These are phyloP conservation scores for Tenrec ecaudatus DNA, from an alignment of 2,113 vertebrate species.

Conservation along the genomic window DNA sequence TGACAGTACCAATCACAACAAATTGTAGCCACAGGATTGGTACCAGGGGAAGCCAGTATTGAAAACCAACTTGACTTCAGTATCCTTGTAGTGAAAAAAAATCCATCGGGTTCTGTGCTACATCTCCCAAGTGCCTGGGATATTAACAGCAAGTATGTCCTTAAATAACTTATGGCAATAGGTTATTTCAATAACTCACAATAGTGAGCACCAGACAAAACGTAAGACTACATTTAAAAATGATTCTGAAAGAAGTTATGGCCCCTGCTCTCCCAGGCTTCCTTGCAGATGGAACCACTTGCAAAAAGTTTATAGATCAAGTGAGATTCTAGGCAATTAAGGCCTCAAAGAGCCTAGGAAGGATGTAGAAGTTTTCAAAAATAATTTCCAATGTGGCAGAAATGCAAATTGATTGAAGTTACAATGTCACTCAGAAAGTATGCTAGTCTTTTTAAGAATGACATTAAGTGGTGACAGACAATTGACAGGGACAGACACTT, in stretches of 20 bases:
- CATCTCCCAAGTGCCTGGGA: not conserved
- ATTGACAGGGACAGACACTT: slow-evolving; percentile 74
- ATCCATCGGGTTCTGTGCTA: not conserved
- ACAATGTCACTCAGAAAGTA: slow-evolving; percentile 78
- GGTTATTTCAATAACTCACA: not conserved
- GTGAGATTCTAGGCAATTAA: slow-evolving; percentile 77
- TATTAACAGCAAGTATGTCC: not conserved
- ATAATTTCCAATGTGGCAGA: slow-evolving; percentile 71
- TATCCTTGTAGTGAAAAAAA: not conserved
- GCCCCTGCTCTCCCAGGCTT: not conserved
- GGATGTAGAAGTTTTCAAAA: slow-evolving; percentile 73
- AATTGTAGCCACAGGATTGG: not conserved
- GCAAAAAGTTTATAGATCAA: slow-evolving; percentile 62
- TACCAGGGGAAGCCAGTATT: not conserved
- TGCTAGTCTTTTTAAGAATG: slow-evolving; percentile 72
- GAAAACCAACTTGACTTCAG: not conserved
- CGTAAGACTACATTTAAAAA: slow-evolving; percentile 1
- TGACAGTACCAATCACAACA: not conserved
- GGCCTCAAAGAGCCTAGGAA: slow-evolving; percentile 64
- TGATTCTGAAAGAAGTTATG: not conserved
- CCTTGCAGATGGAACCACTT: slow-evolving; percentile 11
- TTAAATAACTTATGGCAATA: not conserved
- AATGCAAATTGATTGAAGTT: slow-evolving; percentile 77
- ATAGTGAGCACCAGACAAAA: not conserved
- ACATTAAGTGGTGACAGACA: slow-evolving; percentile 74